Base-by-base conservation (phyloP, 2,888 invertebrate genomes). In the Polyploca ridens region DNA sequence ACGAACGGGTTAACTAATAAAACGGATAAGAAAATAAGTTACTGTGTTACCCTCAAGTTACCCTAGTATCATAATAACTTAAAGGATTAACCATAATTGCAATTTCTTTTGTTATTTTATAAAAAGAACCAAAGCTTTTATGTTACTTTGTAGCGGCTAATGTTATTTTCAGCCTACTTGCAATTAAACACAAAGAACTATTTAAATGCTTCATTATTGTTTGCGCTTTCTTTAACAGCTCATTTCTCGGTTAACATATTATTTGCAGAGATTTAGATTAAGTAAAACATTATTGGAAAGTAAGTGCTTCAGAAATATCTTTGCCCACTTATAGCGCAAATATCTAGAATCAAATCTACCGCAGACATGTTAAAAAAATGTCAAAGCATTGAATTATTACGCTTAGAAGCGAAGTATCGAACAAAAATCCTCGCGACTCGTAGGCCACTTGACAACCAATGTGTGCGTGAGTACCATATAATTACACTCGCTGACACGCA, bases 311-410 rank as follows among this genome's bases (percentile, higher is more conserved):
- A 13, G 41, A 7, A 13, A 13, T 13, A 41, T 41, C 0, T n/a
- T 38, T 8, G 11, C 8, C 3, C 3, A 13, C 13, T 41, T 41
- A 63, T 63, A 64, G 67, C 7, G 67, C 68, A 70, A 72, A 76
- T 71, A 77, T 72, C 72, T 76, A 75, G 71, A 76, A 75, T 75
- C 69, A 72, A 70, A 71, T 70, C 69, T 71, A 70, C 65, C 73
- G 66, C 65, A 69, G 60, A 67, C 68, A 62, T 64, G 74, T 76
- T 70, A 75, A 74, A 77, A 68, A 69, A 69, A n/a, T 69, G 74
- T 68, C 69, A 62, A 75, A 74, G 75, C 73, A n/a, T n/a, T n/a
- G n/a, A n/a, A n/a, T n/a, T n/a, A n/a, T n/a, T n/a, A n/a, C n/a
- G n/a, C n/a, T n/a, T n/a, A n/a, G n/a, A n/a, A n/a, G n/a, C n/a